These are phyloP conservation scores for Drepana falcataria DNA, from an alignment of 2,888 invertebrate genomes.

Conservation along the genomic window DNA sequence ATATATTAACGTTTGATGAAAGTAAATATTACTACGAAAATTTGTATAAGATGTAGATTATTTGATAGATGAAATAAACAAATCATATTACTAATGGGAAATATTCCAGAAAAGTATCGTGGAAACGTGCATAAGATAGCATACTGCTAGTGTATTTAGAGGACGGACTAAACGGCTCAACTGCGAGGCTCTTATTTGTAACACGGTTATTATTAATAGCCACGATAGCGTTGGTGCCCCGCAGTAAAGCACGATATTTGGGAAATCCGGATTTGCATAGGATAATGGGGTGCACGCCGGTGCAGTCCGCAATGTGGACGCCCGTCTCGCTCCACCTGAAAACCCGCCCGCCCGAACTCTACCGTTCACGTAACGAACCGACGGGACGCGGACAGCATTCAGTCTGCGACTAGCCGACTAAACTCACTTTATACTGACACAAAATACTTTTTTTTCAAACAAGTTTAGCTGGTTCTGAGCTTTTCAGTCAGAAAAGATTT, in stretches of 20 bases:
- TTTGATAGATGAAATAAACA: too few relatives aligned
- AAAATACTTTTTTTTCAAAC: too few relatives aligned
- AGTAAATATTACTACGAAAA: too few relatives aligned
- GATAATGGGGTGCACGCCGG: constrained; percentile 56
- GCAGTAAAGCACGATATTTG: constrained; percentile 69
- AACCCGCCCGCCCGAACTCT: background rate
- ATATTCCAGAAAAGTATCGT: too few relatives aligned
- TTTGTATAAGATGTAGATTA: too few relatives aligned
- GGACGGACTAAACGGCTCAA: constrained; percentile 60
- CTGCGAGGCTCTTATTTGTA: constrained; percentile 61
- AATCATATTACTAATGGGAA: too few relatives aligned
- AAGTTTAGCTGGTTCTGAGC: too few relatives aligned
- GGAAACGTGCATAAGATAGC: constrained; percentile 26
- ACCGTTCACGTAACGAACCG: too few relatives aligned
- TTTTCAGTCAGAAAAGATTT: too few relatives aligned
- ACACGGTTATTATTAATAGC: constrained; percentile 70
- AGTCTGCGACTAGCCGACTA: too few relatives aligned
- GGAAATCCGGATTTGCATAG: constrained; percentile 76
- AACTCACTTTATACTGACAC: constrained; percentile 8
- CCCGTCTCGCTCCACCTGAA: constrained; percentile 12
- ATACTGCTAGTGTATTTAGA: constrained; percentile 60
- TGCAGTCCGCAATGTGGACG: constrained; percentile 44
- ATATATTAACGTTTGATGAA: too few relatives aligned
- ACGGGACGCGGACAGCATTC: too few relatives aligned
- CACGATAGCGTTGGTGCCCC: constrained; percentile 66